Percentiles rank a stretch among this genome's conserved stretches.
These are phyloP conservation scores for Emesis furor DNA, from an alignment of 2,888 invertebrate species.

Conservation along the genomic window DNA sequence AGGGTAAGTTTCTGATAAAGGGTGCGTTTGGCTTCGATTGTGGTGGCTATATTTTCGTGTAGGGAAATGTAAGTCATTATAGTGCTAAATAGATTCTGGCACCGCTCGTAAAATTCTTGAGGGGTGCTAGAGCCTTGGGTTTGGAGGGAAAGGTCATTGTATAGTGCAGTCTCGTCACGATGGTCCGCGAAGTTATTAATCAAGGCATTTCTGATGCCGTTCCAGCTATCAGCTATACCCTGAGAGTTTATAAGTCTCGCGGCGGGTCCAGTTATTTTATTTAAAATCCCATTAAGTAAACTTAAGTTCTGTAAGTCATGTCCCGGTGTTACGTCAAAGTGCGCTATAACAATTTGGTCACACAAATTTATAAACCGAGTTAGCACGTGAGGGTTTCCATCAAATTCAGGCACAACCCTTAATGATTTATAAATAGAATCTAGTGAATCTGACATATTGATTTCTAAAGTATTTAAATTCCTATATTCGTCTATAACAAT, in stretches of 20 bases:
- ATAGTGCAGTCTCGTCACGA: constrained; percentile 69
- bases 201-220: constrained; percentile 8
- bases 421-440: constrained; percentile 4
- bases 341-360: too few relatives aligned
- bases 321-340: too few relatives aligned
- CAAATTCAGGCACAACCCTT: background rate
- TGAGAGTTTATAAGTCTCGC: too few relatives aligned
- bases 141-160: constrained; percentile 64
- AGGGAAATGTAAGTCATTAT: constrained; percentile 29
- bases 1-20: constrained; percentile 70
- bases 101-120: constrained; percentile 72
- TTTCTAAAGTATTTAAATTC: constrained; percentile 1
- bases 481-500: background rate
- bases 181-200: constrained; percentile 42
- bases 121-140: constrained; percentile 62
- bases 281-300: too few relatives aligned
- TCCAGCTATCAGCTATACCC: too few relatives aligned
- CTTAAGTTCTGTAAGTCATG: too few relatives aligned
- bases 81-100: constrained; percentile 61
- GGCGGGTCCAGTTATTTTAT: too few relatives aligned
- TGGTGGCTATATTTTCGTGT: constrained; percentile 64
- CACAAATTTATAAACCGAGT: too few relatives aligned
- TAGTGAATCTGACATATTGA: background rate
- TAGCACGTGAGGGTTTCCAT: background rate
- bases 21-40: constrained; percentile 58